A percentile compares a stretch with the other conserved stretches of the same genome.
Conservation (phyloP, 1,140 invertebrate genomes). For the Ctenoplectra terminalis region DNA sequence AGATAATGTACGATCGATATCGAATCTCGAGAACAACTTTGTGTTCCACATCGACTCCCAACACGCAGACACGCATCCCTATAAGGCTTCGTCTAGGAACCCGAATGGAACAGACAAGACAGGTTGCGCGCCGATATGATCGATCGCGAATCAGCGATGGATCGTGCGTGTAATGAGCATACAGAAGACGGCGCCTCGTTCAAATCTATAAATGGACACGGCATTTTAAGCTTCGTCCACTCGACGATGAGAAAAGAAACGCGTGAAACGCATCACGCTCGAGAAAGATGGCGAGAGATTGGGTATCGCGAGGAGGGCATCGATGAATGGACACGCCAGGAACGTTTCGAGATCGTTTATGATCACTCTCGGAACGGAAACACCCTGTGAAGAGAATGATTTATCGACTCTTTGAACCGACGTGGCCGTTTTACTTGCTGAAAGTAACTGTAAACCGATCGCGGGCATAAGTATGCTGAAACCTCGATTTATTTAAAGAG, state of each 20-base stretch:
- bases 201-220: background rate
- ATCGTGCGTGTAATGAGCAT: slow-evolving; percentile 23
- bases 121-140: slow-evolving; percentile 43
- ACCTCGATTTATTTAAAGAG: background rate
- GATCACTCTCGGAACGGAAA: background rate
- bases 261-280: background rate
- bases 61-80: background rate
- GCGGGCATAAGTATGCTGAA: background rate
- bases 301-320: background rate
- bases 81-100: slow-evolving; percentile 51
- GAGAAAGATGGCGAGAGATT: background rate
- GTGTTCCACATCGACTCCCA: background rate
- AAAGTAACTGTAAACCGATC: background rate
- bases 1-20: slow-evolving; percentile 34
- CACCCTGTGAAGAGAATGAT: background rate
- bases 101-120: slow-evolving; percentile 34
- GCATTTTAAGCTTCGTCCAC: background rate
- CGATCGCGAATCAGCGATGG: slow-evolving; percentile 25
- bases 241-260: background rate
- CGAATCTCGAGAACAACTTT: background rate
- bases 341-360: background rate
- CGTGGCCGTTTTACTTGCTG: background rate
- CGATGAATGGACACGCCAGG: background rate
- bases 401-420: background rate
- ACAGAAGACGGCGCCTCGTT: background rate